These are phyloP conservation scores for Luperina testacea DNA, from an alignment of 2,888 invertebrate genomes.

Conservation along the genomic window DNA sequence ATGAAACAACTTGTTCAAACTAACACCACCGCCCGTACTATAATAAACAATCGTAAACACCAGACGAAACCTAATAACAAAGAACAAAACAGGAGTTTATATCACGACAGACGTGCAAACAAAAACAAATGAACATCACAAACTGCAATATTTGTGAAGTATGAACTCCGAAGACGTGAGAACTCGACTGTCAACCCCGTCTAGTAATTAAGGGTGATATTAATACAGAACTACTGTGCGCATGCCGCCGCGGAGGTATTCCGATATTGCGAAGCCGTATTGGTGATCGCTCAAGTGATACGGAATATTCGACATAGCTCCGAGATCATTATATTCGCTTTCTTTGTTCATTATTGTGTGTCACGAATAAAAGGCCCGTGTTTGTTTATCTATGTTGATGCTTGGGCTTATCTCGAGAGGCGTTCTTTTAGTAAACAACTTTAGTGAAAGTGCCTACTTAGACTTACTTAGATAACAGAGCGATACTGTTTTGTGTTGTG, in stretches of 20 bases:
- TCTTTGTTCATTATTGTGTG: constrained; percentile 68
- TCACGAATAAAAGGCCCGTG: constrained; percentile 59
- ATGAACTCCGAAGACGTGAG: constrained; percentile 35
- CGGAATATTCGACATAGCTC: constrained; percentile 79
- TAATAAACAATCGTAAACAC: background rate
- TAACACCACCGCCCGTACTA: background rate
- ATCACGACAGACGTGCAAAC: background rate
- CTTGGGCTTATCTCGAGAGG: constrained; percentile 38
- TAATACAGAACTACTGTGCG: constrained; percentile 78
- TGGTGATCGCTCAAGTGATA: constrained; percentile 77
- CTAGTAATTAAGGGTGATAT: constrained; percentile 79
- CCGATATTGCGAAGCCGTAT: constrained; percentile 75
- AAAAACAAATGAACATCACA: constrained; percentile 10
- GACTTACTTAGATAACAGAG: constrained; percentile 19
- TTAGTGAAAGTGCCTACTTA: constrained; percentile 23
- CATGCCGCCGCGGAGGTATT: constrained; percentile 78
- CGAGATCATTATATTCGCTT: constrained; percentile 67
- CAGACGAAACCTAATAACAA: background rate
- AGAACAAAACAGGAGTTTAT: background rate
- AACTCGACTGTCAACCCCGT: constrained; percentile 54
- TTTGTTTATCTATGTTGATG: constrained; percentile 53
- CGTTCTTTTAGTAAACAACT: constrained; percentile 51
- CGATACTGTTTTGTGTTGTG: constrained; percentile 4
- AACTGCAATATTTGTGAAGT: constrained; percentile 43
- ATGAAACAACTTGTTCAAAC: no score